Percentiles rank a stretch among this genome's conserved stretches.
phyloP scores from a whole-genome alignment of 1,140 invertebrate genomes.

The Parasteatoda tepidariorum region DNA sequence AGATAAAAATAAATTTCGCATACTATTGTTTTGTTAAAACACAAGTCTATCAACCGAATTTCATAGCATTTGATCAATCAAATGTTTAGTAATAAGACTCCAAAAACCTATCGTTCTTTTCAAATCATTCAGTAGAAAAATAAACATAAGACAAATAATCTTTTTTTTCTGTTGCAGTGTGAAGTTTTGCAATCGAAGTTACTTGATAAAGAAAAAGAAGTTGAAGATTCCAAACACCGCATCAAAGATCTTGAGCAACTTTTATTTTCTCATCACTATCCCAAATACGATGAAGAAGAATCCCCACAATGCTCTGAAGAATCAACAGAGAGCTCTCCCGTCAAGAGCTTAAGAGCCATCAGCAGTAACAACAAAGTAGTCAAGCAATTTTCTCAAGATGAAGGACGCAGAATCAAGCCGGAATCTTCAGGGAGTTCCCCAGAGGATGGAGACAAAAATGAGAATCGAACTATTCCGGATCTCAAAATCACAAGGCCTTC shows the following conservation, averaged over 20 bases:
- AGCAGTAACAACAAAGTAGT: constrained; percentile 5
- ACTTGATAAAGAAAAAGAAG: constrained; percentile 39
- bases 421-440: not conserved
- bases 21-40: too few relatives aligned
- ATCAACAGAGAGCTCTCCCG: not conserved
- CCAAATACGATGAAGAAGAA: not conserved
- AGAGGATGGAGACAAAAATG: not conserved
- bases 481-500: constrained; percentile 33
- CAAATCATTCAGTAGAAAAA: too few relatives aligned
- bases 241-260: constrained; percentile 46
- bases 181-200: constrained; percentile 49
- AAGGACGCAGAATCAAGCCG: not conserved
- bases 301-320: too few relatives aligned
- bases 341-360: not conserved
- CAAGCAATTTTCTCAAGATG: constrained; percentile 51
- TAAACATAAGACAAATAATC: too few relatives aligned
- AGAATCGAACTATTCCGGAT: not conserved
- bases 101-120: too few relatives aligned
- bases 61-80: too few relatives aligned
- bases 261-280: not conserved
- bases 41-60: too few relatives aligned
- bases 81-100: too few relatives aligned
- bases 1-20: too few relatives aligned
- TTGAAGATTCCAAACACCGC: constrained; percentile 28
- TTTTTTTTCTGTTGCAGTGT: constrained; percentile 23